phyloP scores from a whole-genome alignment of 2,797 vertebrate species.

The Cottoperca gobio region DNA sequence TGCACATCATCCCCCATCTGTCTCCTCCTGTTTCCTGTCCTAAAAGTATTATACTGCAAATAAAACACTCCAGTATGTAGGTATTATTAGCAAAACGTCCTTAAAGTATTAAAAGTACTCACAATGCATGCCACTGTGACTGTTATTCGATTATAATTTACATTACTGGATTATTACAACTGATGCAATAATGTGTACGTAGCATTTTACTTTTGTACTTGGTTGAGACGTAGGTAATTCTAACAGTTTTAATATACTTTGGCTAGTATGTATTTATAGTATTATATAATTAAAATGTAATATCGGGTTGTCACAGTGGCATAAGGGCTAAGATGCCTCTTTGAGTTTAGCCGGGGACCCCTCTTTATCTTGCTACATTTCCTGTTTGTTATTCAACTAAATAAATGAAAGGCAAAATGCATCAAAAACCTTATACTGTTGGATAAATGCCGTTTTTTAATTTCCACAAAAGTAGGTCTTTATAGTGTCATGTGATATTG shows the following conservation, averaged over 20 bases:
- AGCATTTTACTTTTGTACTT: background rate
- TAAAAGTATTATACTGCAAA: background rate
- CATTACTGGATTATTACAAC: slow-evolving; percentile 7
- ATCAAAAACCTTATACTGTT: background rate
- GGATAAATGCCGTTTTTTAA: slow-evolving; percentile 25
- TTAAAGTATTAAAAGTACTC: background rate
- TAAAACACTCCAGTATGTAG: too few species aligned
- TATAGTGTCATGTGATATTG: background rate
- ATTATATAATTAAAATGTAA: background rate
- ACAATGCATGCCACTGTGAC: background rate
- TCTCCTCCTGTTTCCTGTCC: background rate
- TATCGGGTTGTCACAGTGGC: background rate
- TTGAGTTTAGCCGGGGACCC: background rate
- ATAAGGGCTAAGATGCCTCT: background rate
- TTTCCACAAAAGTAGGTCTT: slow-evolving; percentile 5
- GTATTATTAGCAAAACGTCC: slow-evolving; percentile 1
- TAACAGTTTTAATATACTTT: background rate
- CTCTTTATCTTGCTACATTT: background rate
- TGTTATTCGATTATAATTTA: background rate
- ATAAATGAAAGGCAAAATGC: background rate
- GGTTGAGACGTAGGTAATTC: background rate
- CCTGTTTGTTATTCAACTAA: background rate
- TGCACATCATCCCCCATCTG: too few species aligned
- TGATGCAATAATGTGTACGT: background rate
- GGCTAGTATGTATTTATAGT: too few species aligned